Evolutionary conservation across 2,113 vertebrate species (phyloP).

Genomic region (Emydocephalus ijimae): DNA sequence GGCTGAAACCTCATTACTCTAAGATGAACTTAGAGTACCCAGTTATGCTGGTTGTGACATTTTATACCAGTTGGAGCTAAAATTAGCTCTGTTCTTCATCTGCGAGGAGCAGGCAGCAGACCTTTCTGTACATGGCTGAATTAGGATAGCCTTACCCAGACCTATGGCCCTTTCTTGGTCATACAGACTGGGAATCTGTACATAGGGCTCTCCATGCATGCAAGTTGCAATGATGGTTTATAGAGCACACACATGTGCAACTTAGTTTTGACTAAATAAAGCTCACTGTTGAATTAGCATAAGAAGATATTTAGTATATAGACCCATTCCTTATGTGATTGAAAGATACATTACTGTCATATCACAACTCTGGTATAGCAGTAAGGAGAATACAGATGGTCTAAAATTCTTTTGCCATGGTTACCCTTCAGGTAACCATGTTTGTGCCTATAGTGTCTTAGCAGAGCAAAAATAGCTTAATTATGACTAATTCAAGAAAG

Average conservation of each 20-base stretch:
- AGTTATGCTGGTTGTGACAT: constrained; percentile 56
- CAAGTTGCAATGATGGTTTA: constrained; percentile 20
- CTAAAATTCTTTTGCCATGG: constrained; percentile 28
- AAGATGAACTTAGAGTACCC: constrained; percentile 49
- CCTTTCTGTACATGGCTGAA: background rate
- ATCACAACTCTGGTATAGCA: background rate
- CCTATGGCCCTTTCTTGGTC: background rate
- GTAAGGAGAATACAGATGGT: background rate
- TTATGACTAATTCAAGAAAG: constrained; percentile 24
- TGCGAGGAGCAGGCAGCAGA: constrained; percentile 48
- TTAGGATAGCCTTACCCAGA: background rate
- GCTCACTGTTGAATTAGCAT: background rate
- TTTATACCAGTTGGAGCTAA: constrained; percentile 67
- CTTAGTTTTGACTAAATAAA: background rate
- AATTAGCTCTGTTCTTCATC: constrained; percentile 65
- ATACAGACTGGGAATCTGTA: background rate
- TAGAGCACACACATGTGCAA: constrained; percentile 35
- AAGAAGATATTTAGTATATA: background rate
- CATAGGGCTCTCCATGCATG: background rate
- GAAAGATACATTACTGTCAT: background rate
- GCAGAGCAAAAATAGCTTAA: background rate
- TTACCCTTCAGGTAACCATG: constrained; percentile 35
- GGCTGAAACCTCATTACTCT: constrained; percentile 31
- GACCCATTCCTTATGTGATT: background rate
- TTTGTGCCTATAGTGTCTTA: constrained; percentile 36